Evolutionary conservation across 1,140 invertebrate genomes (phyloP), one percentile per base, ranked within the genome.

Genomic region (Microplitis mediator): DNA sequence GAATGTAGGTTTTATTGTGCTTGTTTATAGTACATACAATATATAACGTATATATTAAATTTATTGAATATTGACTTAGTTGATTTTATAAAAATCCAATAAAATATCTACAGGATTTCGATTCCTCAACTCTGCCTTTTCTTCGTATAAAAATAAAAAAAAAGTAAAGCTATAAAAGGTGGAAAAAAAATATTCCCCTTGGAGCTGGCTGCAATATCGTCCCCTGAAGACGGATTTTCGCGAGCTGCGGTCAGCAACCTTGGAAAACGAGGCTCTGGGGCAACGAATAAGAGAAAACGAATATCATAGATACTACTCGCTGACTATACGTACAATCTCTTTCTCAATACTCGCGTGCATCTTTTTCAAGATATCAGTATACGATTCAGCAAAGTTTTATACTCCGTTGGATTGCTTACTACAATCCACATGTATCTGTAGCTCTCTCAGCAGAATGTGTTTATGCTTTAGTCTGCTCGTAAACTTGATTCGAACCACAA

Each of bases 231-330:
- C 70, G 70, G 61, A 72, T 72, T 61, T 36, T 35, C 62, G 56
- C 39, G 31, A 72, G 63, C 62, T 72, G 70, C 45, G 70, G 70
- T 72, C 70, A 72, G 70, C 70, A 72, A 56, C 62, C 52, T 14
- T 14, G 31, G 52, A 31, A 71, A 72, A 66, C 51, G 70, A 72
- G 63, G 54, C 70, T 66, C 70, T 13, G 58, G 70, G 70, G 70
- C 54, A 52, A 66, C 45, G 54, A 58, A 60, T 56, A 45, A 52
- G 63, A 66, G 11, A 11, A 62, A 58, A 45, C 39, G 39, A 45
- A 45, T 45, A 45, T 45, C 39, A 45, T 45, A 56, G 52, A 56
- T 16, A 56, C n/a, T 56, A 56, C 9, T 56, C 52, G 52, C n/a
- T 23, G 52, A 56, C n/a, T 56, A 58, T 58, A 58, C 23, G 56